Evolutionary conservation across 2,797 vertebrate species (phyloP), one percentile per base, ranked within the genome.

Genomic region (Hyperoplus immaculatus): DNA sequence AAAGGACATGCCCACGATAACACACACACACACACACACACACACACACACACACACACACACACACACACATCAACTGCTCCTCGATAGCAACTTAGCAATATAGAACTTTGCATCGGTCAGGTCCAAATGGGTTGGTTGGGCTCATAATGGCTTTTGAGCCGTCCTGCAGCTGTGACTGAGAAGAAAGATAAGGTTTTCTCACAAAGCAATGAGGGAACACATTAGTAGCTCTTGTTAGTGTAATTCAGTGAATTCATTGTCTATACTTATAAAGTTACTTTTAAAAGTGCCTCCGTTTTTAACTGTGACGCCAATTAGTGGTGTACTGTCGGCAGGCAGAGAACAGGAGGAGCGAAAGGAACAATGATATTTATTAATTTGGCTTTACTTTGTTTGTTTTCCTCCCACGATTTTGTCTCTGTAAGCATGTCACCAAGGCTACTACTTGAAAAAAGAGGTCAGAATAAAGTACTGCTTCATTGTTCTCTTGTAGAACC

Each of bases 151-250:
- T 53, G 67, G 29, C 60, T 75, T 51, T 66, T 54, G 61, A 50
- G 74, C 46, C 18, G 46, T 43, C 55, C 56, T 47, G 13, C 58
- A 61, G 58, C 51, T 36, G 9, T 73, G 56, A 75, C 43, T 50
- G 46, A 54, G 46, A n/a, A 66, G 42, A 3, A 18, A 43, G 50
- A 77, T 58, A 54, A 65, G 64, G 46, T 68, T 69, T 59, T 54
- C 43, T 18, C 39, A 66, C 39, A 66, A 42, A 65, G 50, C 14
- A 45, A 43, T 8, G 11, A 66, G 54, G 64, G 38, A 11, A 36
- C 61, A 64, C 55, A 77, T 82, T 60, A 65, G 53, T 14, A 49
- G 77, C 51, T 75, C 21, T 47, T 78, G 50, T 59, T 43, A 46
- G 58, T 38, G 16, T 54, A 49, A 75, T 38, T 77, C 21, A 60